phyloP scores from a whole-genome alignment of 2,113 vertebrate genomes.

The Nerophis lumbriciformis region DNA sequence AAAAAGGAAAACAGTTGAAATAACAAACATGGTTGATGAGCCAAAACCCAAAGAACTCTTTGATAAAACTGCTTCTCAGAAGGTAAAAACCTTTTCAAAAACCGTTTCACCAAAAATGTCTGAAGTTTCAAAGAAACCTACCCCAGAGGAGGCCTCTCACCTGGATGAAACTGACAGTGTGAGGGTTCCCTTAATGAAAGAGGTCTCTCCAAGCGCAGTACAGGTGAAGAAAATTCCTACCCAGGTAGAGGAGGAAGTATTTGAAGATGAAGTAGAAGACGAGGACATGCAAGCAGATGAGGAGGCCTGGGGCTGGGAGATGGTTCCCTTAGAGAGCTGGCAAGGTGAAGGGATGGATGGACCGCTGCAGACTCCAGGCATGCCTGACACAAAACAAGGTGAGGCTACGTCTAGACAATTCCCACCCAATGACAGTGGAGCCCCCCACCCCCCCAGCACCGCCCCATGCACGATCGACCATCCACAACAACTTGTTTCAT shows the following conservation, averaged over 20 bases:
- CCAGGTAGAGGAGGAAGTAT: slow-evolving; percentile 60
- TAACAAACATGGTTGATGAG: slow-evolving; percentile 48
- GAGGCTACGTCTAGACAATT: slow-evolving; percentile 61
- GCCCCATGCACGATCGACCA: slow-evolving; percentile 7
- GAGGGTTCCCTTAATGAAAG: slow-evolving; percentile 45
- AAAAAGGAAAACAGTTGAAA: slow-evolving; percentile 36
- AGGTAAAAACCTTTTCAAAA: slow-evolving; percentile 47
- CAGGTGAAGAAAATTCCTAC: slow-evolving; percentile 66
- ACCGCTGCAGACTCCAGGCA: slow-evolving; percentile 72
- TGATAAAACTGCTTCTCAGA: slow-evolving; percentile 40
- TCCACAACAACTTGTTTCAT: slow-evolving; percentile 37
- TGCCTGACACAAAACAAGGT: slow-evolving; percentile 75
- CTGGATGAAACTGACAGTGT: slow-evolving; percentile 10
- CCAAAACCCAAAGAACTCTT: slow-evolving; percentile 12
- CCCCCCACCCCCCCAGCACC: not conserved
- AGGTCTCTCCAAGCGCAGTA: slow-evolving; percentile 56
- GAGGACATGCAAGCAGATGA: slow-evolving; percentile 41
- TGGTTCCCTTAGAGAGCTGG: slow-evolving; percentile 57
- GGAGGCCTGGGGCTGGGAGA: slow-evolving; percentile 72
- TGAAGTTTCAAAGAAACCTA: slow-evolving; percentile 53
- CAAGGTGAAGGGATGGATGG: slow-evolving; percentile 63
- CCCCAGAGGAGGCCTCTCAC: slow-evolving; percentile 21
- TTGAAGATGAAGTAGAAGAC: slow-evolving; percentile 43
- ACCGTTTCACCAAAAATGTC: slow-evolving; percentile 41
- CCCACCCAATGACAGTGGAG: slow-evolving; percentile 39